Evolutionary conservation across 1,140 invertebrate species (phyloP).

Genomic region (Drosophila guanche): DNA sequence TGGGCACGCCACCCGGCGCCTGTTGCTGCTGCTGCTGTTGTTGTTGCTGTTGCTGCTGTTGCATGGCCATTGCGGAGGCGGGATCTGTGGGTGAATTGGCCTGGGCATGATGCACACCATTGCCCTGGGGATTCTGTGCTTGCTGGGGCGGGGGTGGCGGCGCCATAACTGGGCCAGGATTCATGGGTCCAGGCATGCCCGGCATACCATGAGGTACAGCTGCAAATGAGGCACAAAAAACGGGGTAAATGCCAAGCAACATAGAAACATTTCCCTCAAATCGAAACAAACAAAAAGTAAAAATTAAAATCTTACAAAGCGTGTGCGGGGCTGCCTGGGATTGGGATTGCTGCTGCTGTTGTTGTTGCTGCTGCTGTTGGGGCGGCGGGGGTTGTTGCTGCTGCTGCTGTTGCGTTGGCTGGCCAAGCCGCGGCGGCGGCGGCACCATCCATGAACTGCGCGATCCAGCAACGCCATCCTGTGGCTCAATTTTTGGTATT

Average conservation of each 20-base stretch:
- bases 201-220: slow-evolving; percentile 80
- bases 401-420: slow-evolving; percentile 39
- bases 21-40: slow-evolving; percentile 40
- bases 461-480: slow-evolving; percentile 62
- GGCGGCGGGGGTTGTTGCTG: slow-evolving; percentile 52
- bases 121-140: slow-evolving; percentile 72
- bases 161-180: slow-evolving; percentile 72
- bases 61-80: slow-evolving; percentile 58
- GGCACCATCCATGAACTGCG: slow-evolving; percentile 81
- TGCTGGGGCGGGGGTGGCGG: slow-evolving; percentile 76
- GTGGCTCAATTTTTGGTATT: slow-evolving; percentile 85
- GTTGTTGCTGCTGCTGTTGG: slow-evolving; percentile 53
- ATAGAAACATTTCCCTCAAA: slow-evolving; percentile 46
- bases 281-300: slow-evolving; percentile 72
- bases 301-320: slow-evolving; percentile 85
- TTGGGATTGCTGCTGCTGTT: slow-evolving; percentile 53
- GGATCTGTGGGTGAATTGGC: slow-evolving; percentile 69
- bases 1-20: slow-evolving; percentile 53
- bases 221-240: slow-evolving; percentile 22
- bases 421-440: slow-evolving; percentile 62
- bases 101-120: slow-evolving; percentile 70
- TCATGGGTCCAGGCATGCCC: slow-evolving; percentile 74
- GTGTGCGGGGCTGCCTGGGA: slow-evolving; percentile 84
- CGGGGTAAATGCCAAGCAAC: background rate
- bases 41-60: slow-evolving; percentile 55